These are phyloP conservation scores for Microtus montanus DNA, from an alignment of 2,113 vertebrate species.

Conservation along the genomic window DNA sequence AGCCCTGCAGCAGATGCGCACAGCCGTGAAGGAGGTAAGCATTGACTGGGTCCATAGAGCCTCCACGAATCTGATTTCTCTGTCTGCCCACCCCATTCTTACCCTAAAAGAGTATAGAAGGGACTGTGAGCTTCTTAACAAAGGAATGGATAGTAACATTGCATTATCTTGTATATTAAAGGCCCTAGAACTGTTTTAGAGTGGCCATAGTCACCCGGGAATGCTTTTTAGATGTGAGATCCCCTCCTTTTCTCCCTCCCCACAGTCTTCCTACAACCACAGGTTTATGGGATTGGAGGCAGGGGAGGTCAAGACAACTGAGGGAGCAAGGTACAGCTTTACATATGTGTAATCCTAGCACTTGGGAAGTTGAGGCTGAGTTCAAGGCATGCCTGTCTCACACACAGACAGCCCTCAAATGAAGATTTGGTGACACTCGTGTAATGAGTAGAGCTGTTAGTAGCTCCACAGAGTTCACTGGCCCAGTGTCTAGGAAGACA, in stretches of 20 bases:
- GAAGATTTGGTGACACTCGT: constrained; percentile 4
- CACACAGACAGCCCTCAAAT: background rate
- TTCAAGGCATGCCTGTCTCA: background rate
- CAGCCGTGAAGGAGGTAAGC: constrained; percentile 94
- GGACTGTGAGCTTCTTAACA: background rate
- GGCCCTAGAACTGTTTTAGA: background rate
- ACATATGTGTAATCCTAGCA: background rate
- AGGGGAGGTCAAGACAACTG: background rate
- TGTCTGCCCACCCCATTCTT: background rate
- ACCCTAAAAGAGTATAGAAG: background rate
- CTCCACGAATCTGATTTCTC: background rate
- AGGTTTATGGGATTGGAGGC: background rate
- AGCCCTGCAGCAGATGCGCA: constrained; percentile 89
- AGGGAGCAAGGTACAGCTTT: background rate
- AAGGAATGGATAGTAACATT: background rate
- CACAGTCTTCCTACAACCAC: background rate
- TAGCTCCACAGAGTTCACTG: background rate
- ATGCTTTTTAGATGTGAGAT: background rate
- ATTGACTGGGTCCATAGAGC: background rate
- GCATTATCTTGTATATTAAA: constrained; percentile 3
- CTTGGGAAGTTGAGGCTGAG: background rate
- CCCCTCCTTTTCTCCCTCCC: background rate
- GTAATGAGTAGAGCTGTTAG: constrained; percentile 18
- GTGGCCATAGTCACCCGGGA: background rate
- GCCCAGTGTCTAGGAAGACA: background rate